Evolutionary conservation across 2,888 invertebrate species (phyloP).

Genomic region (Pachydiplax longipennis): DNA sequence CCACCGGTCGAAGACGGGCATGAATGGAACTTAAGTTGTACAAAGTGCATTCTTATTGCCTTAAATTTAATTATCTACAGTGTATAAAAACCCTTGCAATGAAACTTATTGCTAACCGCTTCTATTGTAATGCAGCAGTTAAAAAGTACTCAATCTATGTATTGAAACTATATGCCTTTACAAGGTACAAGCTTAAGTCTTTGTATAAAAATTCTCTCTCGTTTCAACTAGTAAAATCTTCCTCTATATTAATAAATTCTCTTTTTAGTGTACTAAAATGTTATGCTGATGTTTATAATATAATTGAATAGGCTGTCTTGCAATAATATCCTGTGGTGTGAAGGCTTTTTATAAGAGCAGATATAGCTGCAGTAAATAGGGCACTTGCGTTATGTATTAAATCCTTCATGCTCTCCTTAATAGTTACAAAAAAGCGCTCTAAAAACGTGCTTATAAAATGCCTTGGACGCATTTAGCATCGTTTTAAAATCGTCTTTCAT

Average conservation of each 20-base stretch:
- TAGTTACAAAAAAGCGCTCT: conserved; percentile 2
- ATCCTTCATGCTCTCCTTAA: conserved; percentile 28
- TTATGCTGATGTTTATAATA: background rate
- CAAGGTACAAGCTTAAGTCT: conserved; percentile 38
- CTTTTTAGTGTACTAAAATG: background rate
- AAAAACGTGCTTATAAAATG: background rate
- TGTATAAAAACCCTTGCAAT: conserved; percentile 32
- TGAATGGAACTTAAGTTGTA: conserved; percentile 39
- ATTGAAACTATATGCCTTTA: conserved; percentile 45
- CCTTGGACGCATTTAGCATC: background rate
- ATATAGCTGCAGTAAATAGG: conserved; percentile 39
- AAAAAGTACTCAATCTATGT: conserved; percentile 39
- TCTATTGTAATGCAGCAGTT: conserved; percentile 19
- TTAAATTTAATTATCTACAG: conserved; percentile 15
- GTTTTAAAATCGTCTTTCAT: background rate
- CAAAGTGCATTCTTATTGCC: conserved; percentile 14
- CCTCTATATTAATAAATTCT: background rate
- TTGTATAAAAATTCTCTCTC: conserved; percentile 28
- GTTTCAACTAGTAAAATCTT: background rate
- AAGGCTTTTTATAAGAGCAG: conserved; percentile 28
- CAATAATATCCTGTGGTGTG: conserved; percentile 26
- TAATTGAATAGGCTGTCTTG: conserved; percentile 22
- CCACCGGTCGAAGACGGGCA: conserved; percentile 42
- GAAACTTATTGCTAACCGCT: conserved; percentile 15
- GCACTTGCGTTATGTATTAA: conserved; percentile 37